A percentile compares a stretch with the other conserved stretches of the same genome.
phyloP scores from a whole-genome alignment of 2,113 vertebrate species.

The Ciconia maguari region DNA sequence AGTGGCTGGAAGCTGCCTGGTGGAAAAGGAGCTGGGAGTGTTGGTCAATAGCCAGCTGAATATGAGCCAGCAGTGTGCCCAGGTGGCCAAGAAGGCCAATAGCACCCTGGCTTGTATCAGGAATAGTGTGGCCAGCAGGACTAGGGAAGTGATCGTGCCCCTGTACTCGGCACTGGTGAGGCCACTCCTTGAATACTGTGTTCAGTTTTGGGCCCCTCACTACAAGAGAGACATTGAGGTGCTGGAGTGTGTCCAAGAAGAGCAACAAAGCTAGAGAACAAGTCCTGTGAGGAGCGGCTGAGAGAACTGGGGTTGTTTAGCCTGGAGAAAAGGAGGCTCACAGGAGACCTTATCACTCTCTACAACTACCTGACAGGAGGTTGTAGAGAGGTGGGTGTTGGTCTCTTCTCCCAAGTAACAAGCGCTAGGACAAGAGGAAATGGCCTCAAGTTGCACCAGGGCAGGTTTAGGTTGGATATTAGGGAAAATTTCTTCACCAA shows the following conservation, averaged over 20 bases:
- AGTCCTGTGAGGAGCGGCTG: not conserved
- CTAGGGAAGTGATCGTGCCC: rapidly evolving
- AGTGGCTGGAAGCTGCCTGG: rapidly evolving
- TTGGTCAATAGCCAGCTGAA: rapidly evolving
- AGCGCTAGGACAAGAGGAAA: not conserved
- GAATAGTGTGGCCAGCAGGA: not conserved
- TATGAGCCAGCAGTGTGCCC: not conserved
- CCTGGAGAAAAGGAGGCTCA: not conserved
- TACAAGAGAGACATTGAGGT: not conserved
- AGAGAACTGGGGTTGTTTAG: not conserved
- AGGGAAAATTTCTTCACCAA: not conserved
- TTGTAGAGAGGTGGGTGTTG: rapidly evolving
- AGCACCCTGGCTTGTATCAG: not conserved
- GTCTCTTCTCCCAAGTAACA: not conserved
- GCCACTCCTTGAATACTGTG: rapidly evolving
- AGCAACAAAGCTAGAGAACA: rapidly evolving
- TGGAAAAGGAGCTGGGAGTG: rapidly evolving
- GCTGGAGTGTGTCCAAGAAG: rapidly evolving
- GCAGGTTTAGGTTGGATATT: not conserved
- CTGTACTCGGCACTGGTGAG: rapidly evolving
- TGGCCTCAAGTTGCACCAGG: rapidly evolving
- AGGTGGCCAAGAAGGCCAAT: not conserved
- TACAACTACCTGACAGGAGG: not conserved
- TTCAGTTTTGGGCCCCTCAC: not conserved
- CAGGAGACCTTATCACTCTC: too few species aligned